Percentiles rank a stretch among this genome's conserved stretches.
Conservation (phyloP, 2,113 vertebrate species). For the Climacteris rufus region DNA sequence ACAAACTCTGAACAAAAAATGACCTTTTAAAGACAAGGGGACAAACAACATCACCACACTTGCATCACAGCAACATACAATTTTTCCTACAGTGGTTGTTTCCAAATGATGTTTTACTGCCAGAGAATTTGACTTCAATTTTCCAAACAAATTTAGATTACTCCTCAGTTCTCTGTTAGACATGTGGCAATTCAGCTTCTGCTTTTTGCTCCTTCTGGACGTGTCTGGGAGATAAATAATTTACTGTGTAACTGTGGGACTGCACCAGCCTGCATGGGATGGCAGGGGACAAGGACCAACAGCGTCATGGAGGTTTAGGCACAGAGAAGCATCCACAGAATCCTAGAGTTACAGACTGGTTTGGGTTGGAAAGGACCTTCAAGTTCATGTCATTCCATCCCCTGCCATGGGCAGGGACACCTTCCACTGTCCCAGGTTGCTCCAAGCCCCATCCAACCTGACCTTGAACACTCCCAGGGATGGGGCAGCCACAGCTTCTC, state of each 20-base stretch:
- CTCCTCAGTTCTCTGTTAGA: not conserved
- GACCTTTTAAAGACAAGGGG: conserved; percentile 38
- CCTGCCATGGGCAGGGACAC: not conserved
- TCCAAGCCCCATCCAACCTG: accelerated
- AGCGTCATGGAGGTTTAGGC: not conserved
- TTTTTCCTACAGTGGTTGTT: not conserved
- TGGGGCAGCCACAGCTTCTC: not conserved
- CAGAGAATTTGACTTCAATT: conserved; percentile 6
- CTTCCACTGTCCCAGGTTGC: accelerated
- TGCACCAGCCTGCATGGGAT: not conserved
- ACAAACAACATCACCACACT: not conserved
- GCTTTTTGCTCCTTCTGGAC: not conserved
- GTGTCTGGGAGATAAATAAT: not conserved
- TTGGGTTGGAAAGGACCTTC: not conserved
- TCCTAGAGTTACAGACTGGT: not conserved
- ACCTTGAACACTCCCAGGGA: not conserved
- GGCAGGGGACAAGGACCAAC: accelerated
- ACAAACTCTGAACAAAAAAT: not conserved
- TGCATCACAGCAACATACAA: not conserved
- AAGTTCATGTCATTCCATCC: not conserved
- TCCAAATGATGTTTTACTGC: not conserved
- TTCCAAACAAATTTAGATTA: not conserved
- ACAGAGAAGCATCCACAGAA: not conserved
- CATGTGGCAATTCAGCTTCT: not conserved
- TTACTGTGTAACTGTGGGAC: not conserved